Evolutionary conservation across 2,797 vertebrate species (phyloP).

Genomic region (Mus caroli): DNA sequence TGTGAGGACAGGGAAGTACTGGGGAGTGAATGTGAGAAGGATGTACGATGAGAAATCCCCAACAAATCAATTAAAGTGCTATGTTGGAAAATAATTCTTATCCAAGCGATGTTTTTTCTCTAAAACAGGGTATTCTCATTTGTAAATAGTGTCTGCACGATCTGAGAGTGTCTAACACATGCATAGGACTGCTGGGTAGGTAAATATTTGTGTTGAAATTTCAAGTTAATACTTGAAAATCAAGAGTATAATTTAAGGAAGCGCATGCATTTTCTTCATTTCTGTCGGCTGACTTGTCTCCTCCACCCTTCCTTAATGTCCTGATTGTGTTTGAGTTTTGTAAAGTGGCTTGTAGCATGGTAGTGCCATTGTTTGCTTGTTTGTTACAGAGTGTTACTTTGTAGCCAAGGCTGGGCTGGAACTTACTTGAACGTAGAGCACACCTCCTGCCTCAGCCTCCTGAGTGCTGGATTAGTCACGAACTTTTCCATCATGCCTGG

Average conservation of each 20-base stretch:
- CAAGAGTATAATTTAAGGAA: not conserved
- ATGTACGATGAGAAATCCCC: not conserved
- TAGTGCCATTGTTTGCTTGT: not conserved
- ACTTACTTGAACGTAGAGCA: not conserved
- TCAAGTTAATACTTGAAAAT: not conserved
- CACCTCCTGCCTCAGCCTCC: not conserved
- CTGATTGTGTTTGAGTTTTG: not conserved
- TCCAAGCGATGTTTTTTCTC: not conserved
- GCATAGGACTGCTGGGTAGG: not conserved
- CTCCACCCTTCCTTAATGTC: not conserved
- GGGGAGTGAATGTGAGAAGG: not conserved
- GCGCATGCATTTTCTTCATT: not conserved
- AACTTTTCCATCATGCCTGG: too few species aligned
- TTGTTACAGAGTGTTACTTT: not conserved
- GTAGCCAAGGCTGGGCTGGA: not conserved
- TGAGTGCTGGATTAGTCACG: not conserved
- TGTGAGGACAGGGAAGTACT: not conserved
- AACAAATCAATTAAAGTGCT: not conserved
- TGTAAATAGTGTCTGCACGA: not conserved
- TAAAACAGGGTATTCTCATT: not conserved
- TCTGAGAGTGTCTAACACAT: not conserved
- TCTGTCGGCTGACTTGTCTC: not conserved
- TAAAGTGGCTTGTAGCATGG: not conserved
- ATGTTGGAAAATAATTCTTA: not conserved
- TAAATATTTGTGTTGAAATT: not conserved